Conservation (phyloP, 2,888 invertebrate genomes). For the Amphipoea oculea region DNA sequence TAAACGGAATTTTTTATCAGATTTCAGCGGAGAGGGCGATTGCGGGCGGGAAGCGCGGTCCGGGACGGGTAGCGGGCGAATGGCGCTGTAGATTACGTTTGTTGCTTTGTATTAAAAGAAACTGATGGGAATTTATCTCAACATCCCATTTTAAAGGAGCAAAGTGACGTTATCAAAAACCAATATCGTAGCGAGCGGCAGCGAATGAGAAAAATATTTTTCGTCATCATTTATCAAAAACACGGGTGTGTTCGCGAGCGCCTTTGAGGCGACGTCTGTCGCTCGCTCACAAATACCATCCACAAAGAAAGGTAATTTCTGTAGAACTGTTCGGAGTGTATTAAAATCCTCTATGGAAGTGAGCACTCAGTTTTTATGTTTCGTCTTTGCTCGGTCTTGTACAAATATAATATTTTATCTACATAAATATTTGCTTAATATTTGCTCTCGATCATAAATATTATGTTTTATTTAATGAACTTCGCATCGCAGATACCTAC, state of each 20-base stretch:
- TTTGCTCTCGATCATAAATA: constrained; percentile 1
- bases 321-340: constrained; percentile 66
- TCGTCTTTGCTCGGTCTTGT: constrained; percentile 18
- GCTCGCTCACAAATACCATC: constrained; percentile 61
- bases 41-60: neutral
- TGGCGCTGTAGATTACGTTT: constrained; percentile 61
- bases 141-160: constrained; percentile 65
- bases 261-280: constrained; percentile 71
- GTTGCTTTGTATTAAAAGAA: constrained; percentile 67
- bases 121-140: constrained; percentile 67
- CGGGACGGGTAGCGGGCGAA: constrained; percentile 35
- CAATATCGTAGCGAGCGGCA: constrained; percentile 68
- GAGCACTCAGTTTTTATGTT: constrained; percentile 56
- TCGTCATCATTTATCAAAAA: constrained; percentile 75
- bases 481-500: neutral
- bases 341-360: constrained; percentile 69
- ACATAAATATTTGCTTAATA: neutral
- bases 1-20: constrained; percentile 55
- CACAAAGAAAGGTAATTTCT: constrained; percentile 75
- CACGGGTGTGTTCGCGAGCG: constrained; percentile 63
- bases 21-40: constrained; percentile 34
- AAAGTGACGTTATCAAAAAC: constrained; percentile 73
- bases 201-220: constrained; percentile 67
- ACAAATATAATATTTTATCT: constrained; percentile 18
- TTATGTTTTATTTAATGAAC: neutral